phyloP scores from a whole-genome alignment of 2,888 invertebrate genomes.

The Mesorhabditis sp. region DNA sequence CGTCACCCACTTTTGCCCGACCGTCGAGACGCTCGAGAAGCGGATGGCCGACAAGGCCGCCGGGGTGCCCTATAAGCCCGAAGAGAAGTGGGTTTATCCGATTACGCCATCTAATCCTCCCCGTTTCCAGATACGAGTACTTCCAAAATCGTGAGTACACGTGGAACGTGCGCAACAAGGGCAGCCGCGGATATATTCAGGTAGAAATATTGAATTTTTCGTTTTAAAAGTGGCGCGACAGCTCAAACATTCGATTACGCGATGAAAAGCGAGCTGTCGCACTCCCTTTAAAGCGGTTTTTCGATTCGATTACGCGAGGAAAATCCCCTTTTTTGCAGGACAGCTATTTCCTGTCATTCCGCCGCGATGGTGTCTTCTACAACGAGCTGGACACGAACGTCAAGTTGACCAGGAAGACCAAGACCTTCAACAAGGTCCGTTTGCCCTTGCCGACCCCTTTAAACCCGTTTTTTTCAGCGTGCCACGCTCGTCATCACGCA shows the following conservation, averaged over 20 bases:
- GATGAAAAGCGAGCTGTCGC: neutral
- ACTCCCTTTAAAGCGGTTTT: neutral
- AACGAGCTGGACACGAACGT: constrained; percentile 63
- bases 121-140: constrained; percentile 74
- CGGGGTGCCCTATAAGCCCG: constrained; percentile 71
- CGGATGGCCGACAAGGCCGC: constrained; percentile 77
- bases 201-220: neutral
- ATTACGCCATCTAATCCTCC: neutral
- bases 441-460: neutral
- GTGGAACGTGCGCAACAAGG: constrained; percentile 90
- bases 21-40: constrained; percentile 84
- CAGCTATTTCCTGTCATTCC: constrained; percentile 62
- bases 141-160: constrained; percentile 96
- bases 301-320: neutral
- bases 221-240: neutral
- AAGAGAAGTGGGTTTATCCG: constrained; percentile 17
- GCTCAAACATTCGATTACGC: neutral
- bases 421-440: constrained; percentile 18
- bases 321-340: constrained; percentile 43
- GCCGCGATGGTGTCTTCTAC: constrained; percentile 58
- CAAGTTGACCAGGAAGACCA: constrained; percentile 57
- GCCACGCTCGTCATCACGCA: neutral
- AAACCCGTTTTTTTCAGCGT: neutral
- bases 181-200: constrained; percentile 60
- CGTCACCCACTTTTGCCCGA: constrained; percentile 95